These are phyloP conservation scores for Thymelicus acteon DNA, from an alignment of 2,888 invertebrate genomes.

Conservation along the genomic window DNA sequence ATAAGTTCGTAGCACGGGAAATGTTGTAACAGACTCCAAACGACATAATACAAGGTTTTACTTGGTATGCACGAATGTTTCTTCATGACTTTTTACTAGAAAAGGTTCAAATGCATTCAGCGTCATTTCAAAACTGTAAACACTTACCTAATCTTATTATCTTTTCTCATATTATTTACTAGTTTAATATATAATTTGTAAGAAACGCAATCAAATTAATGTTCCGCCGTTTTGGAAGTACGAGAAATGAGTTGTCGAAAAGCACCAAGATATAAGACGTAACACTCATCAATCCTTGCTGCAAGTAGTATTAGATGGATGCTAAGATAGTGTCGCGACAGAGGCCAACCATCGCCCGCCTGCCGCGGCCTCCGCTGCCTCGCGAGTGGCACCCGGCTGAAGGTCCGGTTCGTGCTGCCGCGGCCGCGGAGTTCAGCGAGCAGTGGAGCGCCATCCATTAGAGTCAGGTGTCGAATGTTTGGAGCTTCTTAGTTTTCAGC, in stretches of 20 bases:
- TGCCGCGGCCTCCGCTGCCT: conserved; percentile 9
- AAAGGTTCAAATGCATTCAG: no score
- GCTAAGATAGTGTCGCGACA: conserved; percentile 35
- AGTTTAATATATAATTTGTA: no score
- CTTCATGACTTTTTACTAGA: no score
- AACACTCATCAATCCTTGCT: conserved; percentile 1
- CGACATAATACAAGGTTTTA: no score
- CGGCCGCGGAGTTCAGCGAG: conserved; percentile 30
- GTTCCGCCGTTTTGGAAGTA: not conserved
- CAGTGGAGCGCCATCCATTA: conserved; percentile 33
- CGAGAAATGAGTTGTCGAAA: not conserved
- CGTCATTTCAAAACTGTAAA: no score
- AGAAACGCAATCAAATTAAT: not conserved
- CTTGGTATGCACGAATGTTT: no score
- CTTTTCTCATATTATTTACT: no score
- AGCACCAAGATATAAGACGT: not conserved
- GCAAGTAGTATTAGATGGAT: conserved; percentile 12
- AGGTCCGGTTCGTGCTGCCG: conserved; percentile 10
- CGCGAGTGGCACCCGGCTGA: conserved; percentile 19
- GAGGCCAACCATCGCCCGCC: conserved; percentile 24
- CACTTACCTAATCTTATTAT: no score
- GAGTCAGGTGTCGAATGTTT: conserved; percentile 43
- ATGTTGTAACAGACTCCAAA: no score
- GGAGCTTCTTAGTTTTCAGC: conserved; percentile 30
- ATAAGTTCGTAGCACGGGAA: no score